phyloP scores from a whole-genome alignment of 2,888 invertebrate species.

The Saturnia pavonia region DNA sequence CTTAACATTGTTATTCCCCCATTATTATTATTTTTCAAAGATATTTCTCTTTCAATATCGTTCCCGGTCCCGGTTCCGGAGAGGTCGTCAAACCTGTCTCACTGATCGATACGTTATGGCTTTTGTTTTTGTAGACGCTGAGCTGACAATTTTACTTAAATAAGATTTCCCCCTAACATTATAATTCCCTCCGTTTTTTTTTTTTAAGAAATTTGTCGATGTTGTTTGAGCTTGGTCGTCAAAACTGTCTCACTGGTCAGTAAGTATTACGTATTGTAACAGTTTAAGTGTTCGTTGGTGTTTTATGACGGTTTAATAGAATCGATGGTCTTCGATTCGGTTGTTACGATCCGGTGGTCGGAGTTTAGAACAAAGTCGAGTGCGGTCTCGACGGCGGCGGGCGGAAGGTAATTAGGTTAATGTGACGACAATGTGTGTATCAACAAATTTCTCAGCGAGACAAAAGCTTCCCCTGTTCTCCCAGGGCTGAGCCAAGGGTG shows the following conservation, averaged over 20 bases:
- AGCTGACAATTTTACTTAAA: too few relatives aligned
- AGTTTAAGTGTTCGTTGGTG: constrained; percentile 41
- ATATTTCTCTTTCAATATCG: too few relatives aligned
- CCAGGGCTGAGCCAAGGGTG: background rate
- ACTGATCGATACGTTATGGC: too few relatives aligned
- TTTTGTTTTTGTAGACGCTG: too few relatives aligned
- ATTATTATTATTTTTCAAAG: background rate
- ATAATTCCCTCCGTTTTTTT: too few relatives aligned
- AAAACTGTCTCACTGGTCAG: constrained; percentile 57
- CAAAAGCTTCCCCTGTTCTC: constrained; percentile 36
- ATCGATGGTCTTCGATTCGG: constrained; percentile 43
- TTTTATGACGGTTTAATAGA: constrained; percentile 36
- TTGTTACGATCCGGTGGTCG: constrained; percentile 40
- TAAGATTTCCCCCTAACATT: too few relatives aligned
- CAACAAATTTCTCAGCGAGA: constrained; percentile 78
- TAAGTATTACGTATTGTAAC: constrained; percentile 28
- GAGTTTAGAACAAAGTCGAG: constrained; percentile 61
- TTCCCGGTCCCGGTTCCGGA: too few relatives aligned
- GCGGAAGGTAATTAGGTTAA: constrained; percentile 62
- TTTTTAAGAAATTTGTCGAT: background rate
- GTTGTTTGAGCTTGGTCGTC: constrained; percentile 26
- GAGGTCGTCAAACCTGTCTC: too few relatives aligned
- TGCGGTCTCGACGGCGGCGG: constrained; percentile 39
- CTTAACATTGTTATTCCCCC: background rate
- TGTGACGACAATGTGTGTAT: constrained; percentile 68